Percentiles rank a stretch among this genome's conserved stretches.
Conservation (phyloP, 1,140 invertebrate genomes). For the Drosophila ficusphila region DNA sequence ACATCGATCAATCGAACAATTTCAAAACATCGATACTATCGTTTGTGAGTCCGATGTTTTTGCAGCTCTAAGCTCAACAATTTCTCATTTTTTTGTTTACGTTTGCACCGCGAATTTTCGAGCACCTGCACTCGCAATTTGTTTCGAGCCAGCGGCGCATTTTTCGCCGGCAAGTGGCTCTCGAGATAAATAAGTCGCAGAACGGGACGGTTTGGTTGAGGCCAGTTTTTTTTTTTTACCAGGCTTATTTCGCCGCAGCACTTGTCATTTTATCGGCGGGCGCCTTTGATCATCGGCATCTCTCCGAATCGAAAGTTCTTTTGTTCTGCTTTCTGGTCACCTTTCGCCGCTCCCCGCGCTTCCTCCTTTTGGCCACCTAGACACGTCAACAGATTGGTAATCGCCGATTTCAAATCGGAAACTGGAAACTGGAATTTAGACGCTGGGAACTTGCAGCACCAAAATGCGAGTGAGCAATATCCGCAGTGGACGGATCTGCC, state of each 20-base stretch:
- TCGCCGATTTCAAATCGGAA: background rate
- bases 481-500: conserved; percentile 83
- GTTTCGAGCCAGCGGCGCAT: conserved; percentile 13
- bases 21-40: too few relatives aligned
- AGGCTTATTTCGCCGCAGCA: background rate
- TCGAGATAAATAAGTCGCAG: too few relatives aligned
- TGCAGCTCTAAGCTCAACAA: conserved; percentile 32
- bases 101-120: conserved; percentile 54
- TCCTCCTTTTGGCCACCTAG: conserved; percentile 13
- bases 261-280: conserved; percentile 57
- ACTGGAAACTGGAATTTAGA: background rate
- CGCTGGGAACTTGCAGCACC: too few relatives aligned
- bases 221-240: background rate
- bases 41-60: too few relatives aligned
- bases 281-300: conserved; percentile 60
- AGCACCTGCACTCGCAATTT: conserved; percentile 37
- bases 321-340: conserved; percentile 22
- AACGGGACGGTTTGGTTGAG: background rate
- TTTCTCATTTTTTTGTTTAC: conserved; percentile 59
- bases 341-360: background rate
- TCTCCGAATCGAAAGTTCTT: conserved; percentile 51
- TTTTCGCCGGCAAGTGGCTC: conserved; percentile 6
- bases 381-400: conserved; percentile 66
- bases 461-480: conserved; percentile 83
- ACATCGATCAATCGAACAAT: too few relatives aligned